Conservation (phyloP, 1,140 invertebrate species). For the Drosophila ananassae region DNA sequence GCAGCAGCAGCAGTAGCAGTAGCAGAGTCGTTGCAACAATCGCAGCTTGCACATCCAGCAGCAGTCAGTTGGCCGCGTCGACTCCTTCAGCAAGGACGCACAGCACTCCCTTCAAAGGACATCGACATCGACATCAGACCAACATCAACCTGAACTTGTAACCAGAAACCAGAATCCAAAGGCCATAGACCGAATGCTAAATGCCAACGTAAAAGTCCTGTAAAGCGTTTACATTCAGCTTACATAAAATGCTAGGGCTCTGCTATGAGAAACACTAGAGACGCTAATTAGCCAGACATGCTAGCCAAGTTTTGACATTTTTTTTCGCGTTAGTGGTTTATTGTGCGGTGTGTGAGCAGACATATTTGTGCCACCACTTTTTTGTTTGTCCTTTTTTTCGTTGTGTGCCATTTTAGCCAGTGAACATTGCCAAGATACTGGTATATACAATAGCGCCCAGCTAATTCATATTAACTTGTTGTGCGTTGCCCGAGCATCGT, state of each 20-base stretch:
- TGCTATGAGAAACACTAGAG: conserved; percentile 36
- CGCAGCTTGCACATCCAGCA: conserved; percentile 72
- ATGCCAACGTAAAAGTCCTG: conserved; percentile 40
- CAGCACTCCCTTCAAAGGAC: conserved; percentile 55
- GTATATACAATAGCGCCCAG: conserved; percentile 28
- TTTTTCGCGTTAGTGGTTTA: conserved; percentile 21
- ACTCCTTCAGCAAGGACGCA: conserved; percentile 82
- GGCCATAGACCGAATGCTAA: conserved; percentile 5
- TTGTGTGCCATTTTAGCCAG: conserved; percentile 52
- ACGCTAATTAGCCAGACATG: conserved; percentile 51
- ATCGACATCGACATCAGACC: conserved; percentile 8
- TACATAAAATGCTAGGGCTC: conserved; percentile 60
- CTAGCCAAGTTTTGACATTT: conserved; percentile 39
- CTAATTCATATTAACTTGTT: conserved; percentile 73
- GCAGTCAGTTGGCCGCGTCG: conserved; percentile 76
- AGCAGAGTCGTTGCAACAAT: conserved; percentile 66
- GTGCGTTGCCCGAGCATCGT: conserved; percentile 32
- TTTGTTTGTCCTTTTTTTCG: conserved; percentile 20
- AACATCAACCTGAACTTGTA: conserved; percentile 19
- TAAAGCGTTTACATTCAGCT: conserved; percentile 62
- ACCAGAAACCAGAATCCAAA: conserved; percentile 12
- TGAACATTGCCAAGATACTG: conserved; percentile 55
- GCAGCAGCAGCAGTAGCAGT: conserved; percentile 22
- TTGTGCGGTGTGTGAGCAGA: not conserved
- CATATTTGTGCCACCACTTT: not conserved